Percentiles rank a stretch among this genome's conserved stretches.
Conservation (phyloP, 1,140 invertebrate species). For the Musca vetustissima region DNA sequence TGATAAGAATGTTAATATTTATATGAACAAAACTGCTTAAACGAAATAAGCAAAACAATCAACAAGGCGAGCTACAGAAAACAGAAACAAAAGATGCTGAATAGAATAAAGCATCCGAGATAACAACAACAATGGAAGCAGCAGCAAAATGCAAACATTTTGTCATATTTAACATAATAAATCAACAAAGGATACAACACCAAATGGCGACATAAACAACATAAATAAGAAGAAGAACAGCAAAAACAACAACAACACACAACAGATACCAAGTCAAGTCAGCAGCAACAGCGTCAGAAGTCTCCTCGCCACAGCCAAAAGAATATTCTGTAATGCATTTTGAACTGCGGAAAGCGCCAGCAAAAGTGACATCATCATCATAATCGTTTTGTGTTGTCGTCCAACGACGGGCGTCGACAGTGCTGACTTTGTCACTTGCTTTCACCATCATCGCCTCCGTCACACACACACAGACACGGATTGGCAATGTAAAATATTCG, state of each 20-base stretch:
- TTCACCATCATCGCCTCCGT: not conserved
- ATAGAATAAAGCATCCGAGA: too few relatives aligned
- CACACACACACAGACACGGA: too few relatives aligned
- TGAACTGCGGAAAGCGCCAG: not conserved
- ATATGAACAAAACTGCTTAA: not conserved
- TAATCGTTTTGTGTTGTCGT: too few relatives aligned
- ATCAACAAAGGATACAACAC: slow-evolving; percentile 4
- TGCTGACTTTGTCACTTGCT: not conserved
- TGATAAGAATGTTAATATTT: not conserved
- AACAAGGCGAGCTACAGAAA: not conserved
- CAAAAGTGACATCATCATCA: slow-evolving; percentile 6
- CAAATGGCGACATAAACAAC: not conserved
- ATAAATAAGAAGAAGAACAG: not conserved
- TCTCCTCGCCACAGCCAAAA: too few relatives aligned
- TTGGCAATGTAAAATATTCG: too few relatives aligned
- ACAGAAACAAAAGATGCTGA: too few relatives aligned
- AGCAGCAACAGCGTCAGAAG: not conserved
- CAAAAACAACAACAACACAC: not conserved
- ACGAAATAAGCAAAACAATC: not conserved
- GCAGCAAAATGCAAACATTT: slow-evolving; percentile 10
- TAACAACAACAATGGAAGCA: too few relatives aligned
- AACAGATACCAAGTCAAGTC: not conserved
- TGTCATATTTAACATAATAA: slow-evolving; percentile 23
- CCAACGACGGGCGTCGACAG: too few relatives aligned
- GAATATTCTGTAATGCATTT: too few relatives aligned